Evolutionary conservation across 1,140 invertebrate species (phyloP).

Genomic region (Aphelenchoides fujianensis): DNA sequence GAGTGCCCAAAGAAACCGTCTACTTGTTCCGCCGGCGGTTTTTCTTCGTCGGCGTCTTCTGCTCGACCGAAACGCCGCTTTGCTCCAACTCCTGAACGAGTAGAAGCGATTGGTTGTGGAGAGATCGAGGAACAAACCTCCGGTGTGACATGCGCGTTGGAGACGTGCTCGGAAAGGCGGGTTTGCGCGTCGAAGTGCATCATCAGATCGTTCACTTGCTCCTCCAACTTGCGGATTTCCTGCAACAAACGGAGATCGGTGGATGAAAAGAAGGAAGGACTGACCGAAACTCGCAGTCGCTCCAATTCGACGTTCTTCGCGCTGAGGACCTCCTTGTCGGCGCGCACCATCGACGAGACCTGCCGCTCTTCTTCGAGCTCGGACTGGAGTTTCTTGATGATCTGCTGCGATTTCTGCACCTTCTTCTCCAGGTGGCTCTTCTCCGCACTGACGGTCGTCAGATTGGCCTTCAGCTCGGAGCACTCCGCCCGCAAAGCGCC

Average conservation of each 20-base stretch:
- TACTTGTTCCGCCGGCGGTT: constrained; percentile 6
- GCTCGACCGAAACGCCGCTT: background rate
- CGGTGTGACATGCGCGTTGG: constrained; percentile 21
- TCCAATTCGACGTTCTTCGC: constrained; percentile 67
- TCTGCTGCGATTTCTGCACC: constrained; percentile 68
- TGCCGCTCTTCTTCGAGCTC: constrained; percentile 77
- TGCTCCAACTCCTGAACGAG: constrained; percentile 2
- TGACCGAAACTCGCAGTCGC: constrained; percentile 8
- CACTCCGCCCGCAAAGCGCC: constrained; percentile 30
- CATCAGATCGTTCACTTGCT: constrained; percentile 91
- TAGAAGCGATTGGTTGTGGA: background rate
- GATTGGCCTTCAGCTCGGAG: constrained; percentile 27
- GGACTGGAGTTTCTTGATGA: constrained; percentile 66
- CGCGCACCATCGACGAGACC: constrained; percentile 72
- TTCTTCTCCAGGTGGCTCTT: constrained; percentile 62
- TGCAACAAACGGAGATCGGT: constrained; percentile 49
- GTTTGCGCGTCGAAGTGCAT: constrained; percentile 84
- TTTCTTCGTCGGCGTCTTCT: constrained; percentile 5
- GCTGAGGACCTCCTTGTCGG: constrained; percentile 77
- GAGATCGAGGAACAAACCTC: constrained; percentile 20
- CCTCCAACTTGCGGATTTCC: constrained; percentile 78
- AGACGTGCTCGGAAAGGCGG: constrained; percentile 40
- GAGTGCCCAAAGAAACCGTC: too few relatives aligned
- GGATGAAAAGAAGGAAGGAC: background rate
- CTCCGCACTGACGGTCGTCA: constrained; percentile 45